Base-by-base conservation (phyloP, 1,140 invertebrate species). In the Chlorops oryzae region DNA sequence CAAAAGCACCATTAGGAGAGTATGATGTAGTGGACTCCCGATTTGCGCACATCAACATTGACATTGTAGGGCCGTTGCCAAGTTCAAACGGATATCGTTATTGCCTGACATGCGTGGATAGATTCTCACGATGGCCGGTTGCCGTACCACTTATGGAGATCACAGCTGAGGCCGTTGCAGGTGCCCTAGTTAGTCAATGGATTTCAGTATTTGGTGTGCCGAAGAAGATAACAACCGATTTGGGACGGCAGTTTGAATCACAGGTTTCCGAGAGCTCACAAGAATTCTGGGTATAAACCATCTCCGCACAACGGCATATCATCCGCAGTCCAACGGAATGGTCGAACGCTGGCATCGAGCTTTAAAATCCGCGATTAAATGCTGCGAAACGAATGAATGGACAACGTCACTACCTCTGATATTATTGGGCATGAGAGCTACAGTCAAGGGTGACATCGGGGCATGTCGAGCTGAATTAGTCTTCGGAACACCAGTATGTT, bases 321-420 rank as follows among this genome's bases (percentile, higher is more conserved):
- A 75, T 44, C 71, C 73, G 7, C 43, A 48, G 17, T 53, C 65
- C 23, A 74, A 75, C 43, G 72, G 73, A 0, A 61, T 74, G 55
- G 57, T 76, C 3, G 73, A 77, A 47, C 51, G 74, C 3, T 63
- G 64, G 32, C 74, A 76, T 49, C 54, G 74, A 1, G n/a, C 21
- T 3, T 17, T 51, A 13, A 51, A 45, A 21, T 21, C 42, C 7
- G 41, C 49, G 22, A 38, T 51, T 5, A 65, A 51, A 43, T 66
- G 62, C 23, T 58, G 62, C 39, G 20, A 52, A 5, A 55, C 47
- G 2, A 46, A 24, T 15, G 21, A 48, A 10, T 77, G 74, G 73
- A 49, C 55, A 2, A 53, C 64, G 20, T 18, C 42, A 1, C 55
- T 78, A 5, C 72, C 75, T 2, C 50, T 62, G 1, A 66, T 77